phyloP scores from a whole-genome alignment of 2,113 vertebrate species.

The Catharus bicknelli region DNA sequence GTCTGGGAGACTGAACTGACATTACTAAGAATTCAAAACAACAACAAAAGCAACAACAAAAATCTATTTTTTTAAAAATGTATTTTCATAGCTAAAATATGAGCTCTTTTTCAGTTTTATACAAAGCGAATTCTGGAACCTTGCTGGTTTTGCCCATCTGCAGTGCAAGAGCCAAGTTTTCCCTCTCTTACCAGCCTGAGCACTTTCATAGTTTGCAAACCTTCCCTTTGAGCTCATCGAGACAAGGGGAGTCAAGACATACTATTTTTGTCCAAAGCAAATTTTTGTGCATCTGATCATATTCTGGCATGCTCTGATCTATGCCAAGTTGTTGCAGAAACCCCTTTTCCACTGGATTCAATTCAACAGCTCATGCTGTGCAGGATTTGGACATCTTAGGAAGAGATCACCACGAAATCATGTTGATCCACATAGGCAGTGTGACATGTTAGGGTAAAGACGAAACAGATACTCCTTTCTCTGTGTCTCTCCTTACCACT shows the following conservation, averaged over 20 bases:
- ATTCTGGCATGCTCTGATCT: background rate
- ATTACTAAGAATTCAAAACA: background rate
- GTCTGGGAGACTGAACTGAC: background rate
- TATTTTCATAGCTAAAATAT: background rate
- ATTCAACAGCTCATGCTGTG: background rate
- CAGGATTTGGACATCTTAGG: background rate
- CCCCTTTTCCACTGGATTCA: background rate
- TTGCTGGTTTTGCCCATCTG: background rate
- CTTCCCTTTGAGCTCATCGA: background rate
- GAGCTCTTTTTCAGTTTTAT: background rate
- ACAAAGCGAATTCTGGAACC: background rate
- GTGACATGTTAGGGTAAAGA: background rate
- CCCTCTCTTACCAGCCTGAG: background rate
- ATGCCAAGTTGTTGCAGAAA: background rate
- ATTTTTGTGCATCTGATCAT: background rate
- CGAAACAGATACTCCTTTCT: background rate
- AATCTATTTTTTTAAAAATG: fast-evolving
- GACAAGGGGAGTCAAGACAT: background rate
- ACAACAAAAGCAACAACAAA: background rate
- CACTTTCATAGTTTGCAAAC: background rate
- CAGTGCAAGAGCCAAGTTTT: background rate
- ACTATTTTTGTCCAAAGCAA: background rate
- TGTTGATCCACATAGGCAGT: background rate
- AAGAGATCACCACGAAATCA: background rate
- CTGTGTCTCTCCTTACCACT: background rate